These are phyloP conservation scores for Gymnoscelis rufifasciata DNA, from an alignment of 2,888 invertebrate genomes.

Conservation along the genomic window DNA sequence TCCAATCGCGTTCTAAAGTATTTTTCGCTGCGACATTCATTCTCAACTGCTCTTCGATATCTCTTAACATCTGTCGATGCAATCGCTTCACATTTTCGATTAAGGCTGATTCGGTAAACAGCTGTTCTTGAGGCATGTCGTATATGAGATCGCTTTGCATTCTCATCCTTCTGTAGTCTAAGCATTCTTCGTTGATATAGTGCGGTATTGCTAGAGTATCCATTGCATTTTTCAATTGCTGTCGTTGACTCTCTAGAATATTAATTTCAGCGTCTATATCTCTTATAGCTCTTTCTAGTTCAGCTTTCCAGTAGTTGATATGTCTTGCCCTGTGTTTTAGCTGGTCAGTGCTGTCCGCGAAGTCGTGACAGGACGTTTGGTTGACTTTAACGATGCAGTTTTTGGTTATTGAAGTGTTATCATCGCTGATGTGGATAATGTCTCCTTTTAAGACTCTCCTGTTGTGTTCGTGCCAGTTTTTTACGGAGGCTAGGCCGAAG, in stretches of 20 bases:
- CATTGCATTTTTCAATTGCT: slow-evolving; percentile 70
- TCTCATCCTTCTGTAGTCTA: slow-evolving; percentile 82
- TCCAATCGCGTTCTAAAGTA: slow-evolving; percentile 92
- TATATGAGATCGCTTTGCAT: slow-evolving; percentile 86
- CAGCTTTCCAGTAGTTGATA: slow-evolving; percentile 69
- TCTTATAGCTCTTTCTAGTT: slow-evolving; percentile 62
- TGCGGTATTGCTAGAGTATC: slow-evolving; percentile 57
- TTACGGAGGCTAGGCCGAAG: slow-evolving; percentile 50
- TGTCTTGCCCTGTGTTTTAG: slow-evolving; percentile 60
- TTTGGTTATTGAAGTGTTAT: slow-evolving; percentile 64
- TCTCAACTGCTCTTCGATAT: slow-evolving; percentile 83
- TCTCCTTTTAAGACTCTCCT: slow-evolving; percentile 59
- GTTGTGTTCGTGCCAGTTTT: slow-evolving; percentile 65
- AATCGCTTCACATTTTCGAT: slow-evolving; percentile 83
- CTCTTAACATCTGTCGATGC: slow-evolving; percentile 81
- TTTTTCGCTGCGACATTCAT: slow-evolving; percentile 88
- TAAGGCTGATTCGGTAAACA: slow-evolving; percentile 84
- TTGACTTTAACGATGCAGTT: slow-evolving; percentile 70
- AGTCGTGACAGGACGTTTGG: slow-evolving; percentile 63
- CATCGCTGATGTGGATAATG: slow-evolving; percentile 60
- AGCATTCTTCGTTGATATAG: slow-evolving; percentile 82
- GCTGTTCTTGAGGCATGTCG: slow-evolving; percentile 86
- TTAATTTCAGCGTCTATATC: slow-evolving; percentile 66
- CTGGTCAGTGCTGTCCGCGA: slow-evolving; percentile 63
- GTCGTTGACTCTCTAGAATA: slow-evolving; percentile 54